Evolutionary conservation across 2,113 vertebrate species (phyloP).

Genomic region (Eublepharis macularius): DNA sequence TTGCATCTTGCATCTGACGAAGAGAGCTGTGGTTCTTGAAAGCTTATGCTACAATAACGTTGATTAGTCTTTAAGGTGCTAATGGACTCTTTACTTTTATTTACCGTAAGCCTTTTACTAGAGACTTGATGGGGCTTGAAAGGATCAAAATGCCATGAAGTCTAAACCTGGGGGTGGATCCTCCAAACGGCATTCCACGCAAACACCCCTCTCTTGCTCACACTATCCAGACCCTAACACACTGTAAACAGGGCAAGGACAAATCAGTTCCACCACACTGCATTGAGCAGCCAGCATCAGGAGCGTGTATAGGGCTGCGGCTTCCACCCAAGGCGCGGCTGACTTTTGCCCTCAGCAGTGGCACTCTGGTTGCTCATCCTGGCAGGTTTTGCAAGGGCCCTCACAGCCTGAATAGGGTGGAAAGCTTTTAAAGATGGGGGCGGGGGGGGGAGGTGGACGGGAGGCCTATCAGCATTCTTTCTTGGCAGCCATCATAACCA

Average conservation of each 20-base stretch:
- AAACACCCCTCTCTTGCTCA: background rate
- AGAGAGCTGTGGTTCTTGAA: too few species aligned
- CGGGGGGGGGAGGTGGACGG: accelerated
- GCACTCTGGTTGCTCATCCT: too few species aligned
- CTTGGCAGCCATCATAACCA: background rate
- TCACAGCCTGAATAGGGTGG: background rate
- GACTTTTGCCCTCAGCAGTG: too few species aligned
- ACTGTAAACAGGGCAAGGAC: background rate
- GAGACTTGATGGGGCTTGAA: background rate
- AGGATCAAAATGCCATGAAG: background rate
- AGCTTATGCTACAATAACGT: too few species aligned
- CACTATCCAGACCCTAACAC: background rate
- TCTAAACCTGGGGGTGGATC: background rate
- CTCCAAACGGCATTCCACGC: background rate
- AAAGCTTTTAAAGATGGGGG: background rate
- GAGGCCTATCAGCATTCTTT: background rate
- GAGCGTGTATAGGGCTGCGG: too few species aligned
- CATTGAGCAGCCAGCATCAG: too few species aligned
- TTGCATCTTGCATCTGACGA: too few species aligned
- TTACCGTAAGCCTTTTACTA: too few species aligned
- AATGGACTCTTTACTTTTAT: too few species aligned
- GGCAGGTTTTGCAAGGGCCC: background rate
- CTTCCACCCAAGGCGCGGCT: too few species aligned
- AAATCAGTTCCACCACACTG: background rate
- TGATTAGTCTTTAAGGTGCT: too few species aligned